Conservation (phyloP, 37 sponge, comb jelly and placozoan genomes). For the Diacarnus erythraeanus region DNA sequence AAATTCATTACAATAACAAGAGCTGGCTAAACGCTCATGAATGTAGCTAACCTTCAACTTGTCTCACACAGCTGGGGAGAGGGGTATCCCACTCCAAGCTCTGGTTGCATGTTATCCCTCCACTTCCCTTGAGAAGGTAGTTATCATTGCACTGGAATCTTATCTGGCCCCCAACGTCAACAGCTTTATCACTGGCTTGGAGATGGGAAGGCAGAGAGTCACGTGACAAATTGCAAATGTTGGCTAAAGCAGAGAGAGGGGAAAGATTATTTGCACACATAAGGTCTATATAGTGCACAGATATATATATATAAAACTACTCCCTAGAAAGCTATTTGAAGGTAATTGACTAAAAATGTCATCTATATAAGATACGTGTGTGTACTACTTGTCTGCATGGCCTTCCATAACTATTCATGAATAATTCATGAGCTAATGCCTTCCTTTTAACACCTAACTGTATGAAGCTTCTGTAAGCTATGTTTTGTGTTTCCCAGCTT, state of each 20-base stretch:
- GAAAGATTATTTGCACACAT: not conserved
- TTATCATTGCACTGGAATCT: conserved; percentile 9
- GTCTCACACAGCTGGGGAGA: conserved; percentile 18
- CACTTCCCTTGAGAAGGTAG: conserved; percentile 17
- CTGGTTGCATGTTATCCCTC: not conserved
- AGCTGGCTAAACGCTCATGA: too few species aligned
- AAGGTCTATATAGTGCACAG: not conserved
- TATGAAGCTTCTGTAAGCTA: too few species aligned
- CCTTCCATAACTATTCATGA: too few species aligned
- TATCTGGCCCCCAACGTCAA: not conserved
- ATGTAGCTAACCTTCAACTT: too few species aligned
- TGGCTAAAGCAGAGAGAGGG: not conserved
- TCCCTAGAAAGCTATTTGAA: too few species aligned
- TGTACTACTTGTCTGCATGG: too few species aligned
- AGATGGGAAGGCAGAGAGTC: not conserved
- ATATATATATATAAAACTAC: not conserved
- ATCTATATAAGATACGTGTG: too few species aligned
- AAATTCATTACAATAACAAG: too few species aligned
- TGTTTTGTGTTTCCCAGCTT: too few species aligned
- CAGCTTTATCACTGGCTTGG: not conserved
- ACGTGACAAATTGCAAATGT: not conserved
- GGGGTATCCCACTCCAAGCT: conserved; percentile 11
- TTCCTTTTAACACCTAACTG: too few species aligned
- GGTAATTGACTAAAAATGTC: too few species aligned
- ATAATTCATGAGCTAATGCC: not conserved